Conservation (phyloP, 2,888 invertebrate genomes). For the Eristalis pertinax region DNA sequence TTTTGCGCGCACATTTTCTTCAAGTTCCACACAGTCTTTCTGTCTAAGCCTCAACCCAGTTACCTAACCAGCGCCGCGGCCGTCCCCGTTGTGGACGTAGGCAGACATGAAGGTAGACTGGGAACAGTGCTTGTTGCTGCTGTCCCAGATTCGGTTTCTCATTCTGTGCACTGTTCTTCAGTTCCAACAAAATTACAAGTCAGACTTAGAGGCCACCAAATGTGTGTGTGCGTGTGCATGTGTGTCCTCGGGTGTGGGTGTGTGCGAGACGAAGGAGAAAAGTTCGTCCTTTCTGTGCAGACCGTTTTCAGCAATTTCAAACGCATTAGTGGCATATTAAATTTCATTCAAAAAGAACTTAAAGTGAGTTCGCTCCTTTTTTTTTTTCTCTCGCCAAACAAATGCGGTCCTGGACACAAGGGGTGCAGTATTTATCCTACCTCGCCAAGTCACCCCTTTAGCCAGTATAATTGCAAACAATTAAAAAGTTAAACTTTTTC, state of each 20-base stretch:
- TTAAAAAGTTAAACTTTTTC: constrained; percentile 52
- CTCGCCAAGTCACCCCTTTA: neutral
- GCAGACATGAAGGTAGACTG: constrained; percentile 1
- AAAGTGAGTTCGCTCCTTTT: constrained; percentile 15
- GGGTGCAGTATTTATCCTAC: constrained; percentile 30
- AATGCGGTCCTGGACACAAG: constrained; percentile 48
- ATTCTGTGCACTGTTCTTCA: constrained; percentile 6
- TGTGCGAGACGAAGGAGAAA: constrained; percentile 20
- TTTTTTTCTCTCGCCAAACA: constrained; percentile 23
- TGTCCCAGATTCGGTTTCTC: constrained; percentile 3
- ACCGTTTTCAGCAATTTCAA: constrained; percentile 59
- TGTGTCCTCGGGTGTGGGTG: neutral
- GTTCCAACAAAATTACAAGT: constrained; percentile 45
- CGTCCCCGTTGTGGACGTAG: neutral
- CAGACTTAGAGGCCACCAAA: neutral
- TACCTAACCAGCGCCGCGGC: neutral
- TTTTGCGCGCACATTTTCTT: constrained; percentile 54
- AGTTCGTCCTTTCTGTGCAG: constrained; percentile 51
- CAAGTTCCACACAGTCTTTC: constrained; percentile 28
- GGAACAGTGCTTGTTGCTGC: constrained; percentile 30
- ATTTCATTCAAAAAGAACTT: constrained; percentile 50
- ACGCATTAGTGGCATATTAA: constrained; percentile 67
- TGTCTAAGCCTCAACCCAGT: neutral
- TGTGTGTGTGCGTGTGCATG: neutral
- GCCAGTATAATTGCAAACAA: constrained; percentile 58